These are phyloP conservation scores for Amiota mariae DNA, from an alignment of 2,888 invertebrate species.

Conservation along the genomic window DNA sequence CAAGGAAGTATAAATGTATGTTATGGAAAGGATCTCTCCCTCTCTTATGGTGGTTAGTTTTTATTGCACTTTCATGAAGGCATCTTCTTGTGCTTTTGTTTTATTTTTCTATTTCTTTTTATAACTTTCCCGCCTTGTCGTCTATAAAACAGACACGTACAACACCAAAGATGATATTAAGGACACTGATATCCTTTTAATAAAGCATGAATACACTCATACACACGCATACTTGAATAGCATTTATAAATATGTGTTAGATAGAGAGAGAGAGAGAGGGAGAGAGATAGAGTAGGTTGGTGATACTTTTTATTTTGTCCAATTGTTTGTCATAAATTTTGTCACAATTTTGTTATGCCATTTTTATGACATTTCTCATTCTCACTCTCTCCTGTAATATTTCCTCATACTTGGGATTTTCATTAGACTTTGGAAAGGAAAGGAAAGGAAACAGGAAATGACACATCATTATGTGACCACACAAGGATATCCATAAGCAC, in stretches of 20 bases:
- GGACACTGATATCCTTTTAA: slow-evolving; percentile 58
- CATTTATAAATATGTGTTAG: background rate
- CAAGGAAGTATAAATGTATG: background rate
- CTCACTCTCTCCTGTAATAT: background rate
- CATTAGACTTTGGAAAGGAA: background rate
- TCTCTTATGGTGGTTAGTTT: slow-evolving; percentile 21
- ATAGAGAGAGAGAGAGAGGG: background rate
- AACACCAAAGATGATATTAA: slow-evolving; percentile 43
- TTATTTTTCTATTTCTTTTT: slow-evolving; percentile 16
- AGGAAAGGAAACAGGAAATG: slow-evolving; percentile 38
- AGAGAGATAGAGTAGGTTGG: background rate
- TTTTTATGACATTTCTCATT: slow-evolving; percentile 12
- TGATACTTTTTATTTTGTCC: slow-evolving; percentile 25
- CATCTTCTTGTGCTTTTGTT: background rate
- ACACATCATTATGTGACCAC: slow-evolving; percentile 43
- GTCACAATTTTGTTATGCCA: slow-evolving; percentile 13
- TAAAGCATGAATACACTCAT: slow-evolving; percentile 29
- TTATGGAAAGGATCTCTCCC: background rate
- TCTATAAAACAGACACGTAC: slow-evolving; percentile 49
- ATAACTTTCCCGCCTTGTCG: background rate
- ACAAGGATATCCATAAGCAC: slow-evolving; percentile 22
- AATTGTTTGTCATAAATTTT: slow-evolving; percentile 29
- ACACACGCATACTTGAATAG: background rate
- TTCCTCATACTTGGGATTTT: too few relatives aligned
- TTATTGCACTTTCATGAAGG: slow-evolving; percentile 19